Percentiles rank a stretch among this genome's conserved stretches.
These are phyloP conservation scores for Mayetiola destructor DNA, from an alignment of 2,888 invertebrate species.

Conservation along the genomic window DNA sequence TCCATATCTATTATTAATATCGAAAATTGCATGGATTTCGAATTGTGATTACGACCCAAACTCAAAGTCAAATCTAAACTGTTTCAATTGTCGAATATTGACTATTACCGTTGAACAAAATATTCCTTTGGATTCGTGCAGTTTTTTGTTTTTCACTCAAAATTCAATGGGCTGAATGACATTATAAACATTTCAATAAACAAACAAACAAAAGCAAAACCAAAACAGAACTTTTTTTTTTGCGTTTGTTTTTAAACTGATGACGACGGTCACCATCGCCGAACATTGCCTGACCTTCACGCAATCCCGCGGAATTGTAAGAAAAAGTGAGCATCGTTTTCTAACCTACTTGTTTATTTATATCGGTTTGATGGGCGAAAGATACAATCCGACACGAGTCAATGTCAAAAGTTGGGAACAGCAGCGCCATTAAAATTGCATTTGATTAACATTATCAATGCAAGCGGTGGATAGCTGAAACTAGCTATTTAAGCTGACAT, in stretches of 20 bases:
- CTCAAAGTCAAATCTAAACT: neutral
- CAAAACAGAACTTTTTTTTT: neutral
- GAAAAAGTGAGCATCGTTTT: neutral
- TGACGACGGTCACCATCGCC: too few species aligned
- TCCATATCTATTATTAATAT: neutral
- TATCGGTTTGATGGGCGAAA: conserved; percentile 10
- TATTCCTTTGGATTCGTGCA: neutral
- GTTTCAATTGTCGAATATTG: neutral
- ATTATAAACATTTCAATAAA: neutral
- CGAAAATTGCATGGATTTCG: neutral
- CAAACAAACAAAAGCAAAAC: neutral
- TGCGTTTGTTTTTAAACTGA: too few species aligned
- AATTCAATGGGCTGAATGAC: neutral
- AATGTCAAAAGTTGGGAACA: too few species aligned
- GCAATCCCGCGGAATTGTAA: too few species aligned
- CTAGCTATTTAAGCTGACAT: too few species aligned
- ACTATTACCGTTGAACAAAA: neutral
- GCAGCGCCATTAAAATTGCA: too few species aligned
- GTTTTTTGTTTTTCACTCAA: neutral
- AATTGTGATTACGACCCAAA: neutral
- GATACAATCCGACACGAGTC: too few species aligned
- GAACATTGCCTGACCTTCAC: conserved; percentile 11
- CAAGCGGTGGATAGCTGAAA: too few species aligned
- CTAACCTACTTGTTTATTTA: conserved; percentile 12
- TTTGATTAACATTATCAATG: too few species aligned